Evolutionary conservation across 2,888 invertebrate species (phyloP).

Genomic region (Altica lythri): DNA sequence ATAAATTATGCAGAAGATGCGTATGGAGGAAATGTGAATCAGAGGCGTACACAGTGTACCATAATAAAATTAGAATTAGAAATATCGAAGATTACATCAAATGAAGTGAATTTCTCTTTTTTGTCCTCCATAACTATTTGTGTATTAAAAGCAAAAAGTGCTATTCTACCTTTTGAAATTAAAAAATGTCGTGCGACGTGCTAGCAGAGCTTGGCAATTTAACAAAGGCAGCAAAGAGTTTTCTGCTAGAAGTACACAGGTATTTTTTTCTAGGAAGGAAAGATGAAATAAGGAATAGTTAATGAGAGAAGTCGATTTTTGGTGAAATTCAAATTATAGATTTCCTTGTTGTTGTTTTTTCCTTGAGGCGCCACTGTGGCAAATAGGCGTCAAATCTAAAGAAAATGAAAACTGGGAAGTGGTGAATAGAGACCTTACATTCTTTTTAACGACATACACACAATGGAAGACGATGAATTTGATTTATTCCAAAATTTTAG

Average conservation of each 20-base stretch:
- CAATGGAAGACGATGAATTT: constrained; percentile 29
- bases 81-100: too few species aligned
- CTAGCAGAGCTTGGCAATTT: too few species aligned
- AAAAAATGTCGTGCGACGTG: too few species aligned
- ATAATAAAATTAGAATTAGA: not conserved
- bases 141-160: too few species aligned
- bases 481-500: constrained; percentile 34
- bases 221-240: too few species aligned
- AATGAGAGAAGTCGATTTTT: not conserved
- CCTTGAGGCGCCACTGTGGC: not conserved
- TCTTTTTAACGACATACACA: constrained; percentile 6
- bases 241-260: too few species aligned
- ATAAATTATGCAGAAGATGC: constrained; percentile 21
- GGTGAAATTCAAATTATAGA: not conserved
- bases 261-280: too few species aligned
- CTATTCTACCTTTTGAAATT: too few species aligned
- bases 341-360: not conserved
- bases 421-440: constrained; percentile 12
- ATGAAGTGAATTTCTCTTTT: too few species aligned
- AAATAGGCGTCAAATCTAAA: not conserved
- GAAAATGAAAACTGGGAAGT: constrained; percentile 21
- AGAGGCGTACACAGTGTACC: constrained; percentile 2
- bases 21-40: constrained; percentile 11
- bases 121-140: too few species aligned
- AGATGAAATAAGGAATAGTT: too few species aligned